Base-by-base conservation (phyloP, 2,797 vertebrate species). In the Naso thynnoides region DNA sequence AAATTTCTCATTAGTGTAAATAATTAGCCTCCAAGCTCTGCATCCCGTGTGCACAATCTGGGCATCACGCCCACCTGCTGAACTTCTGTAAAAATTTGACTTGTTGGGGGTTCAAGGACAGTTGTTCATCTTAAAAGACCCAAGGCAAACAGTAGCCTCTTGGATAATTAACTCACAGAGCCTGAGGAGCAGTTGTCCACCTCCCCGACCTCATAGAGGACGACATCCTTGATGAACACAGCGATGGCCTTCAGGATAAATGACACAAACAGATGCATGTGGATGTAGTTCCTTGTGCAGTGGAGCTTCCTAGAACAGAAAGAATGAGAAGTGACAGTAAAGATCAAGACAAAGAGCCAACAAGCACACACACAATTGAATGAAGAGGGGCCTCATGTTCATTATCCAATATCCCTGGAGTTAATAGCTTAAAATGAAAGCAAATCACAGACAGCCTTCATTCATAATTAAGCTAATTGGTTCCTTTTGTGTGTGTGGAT, bases 231-330 rank as follows among this genome's bases (percentile, higher is more conserved):
- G 72, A 97, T 83, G 87, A 99, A 97, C 73, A 99, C 97, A 0
- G 98, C 94, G 0, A 97, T 91, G 36, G 97, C 97, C 87, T 97
- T 96, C 94, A 99, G 93, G 84, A 99, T 97, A 85, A 99, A 99
- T 42, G 98, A 97, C 82, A 96, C 91, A 87, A 99, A 99, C 54
- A 99, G 95, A 73, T 99, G 96, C 91, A 96, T 96, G 85, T 99
- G 98, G 90, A 99, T 98, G 88, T 97, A 98, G 87, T 99, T 99
- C 71, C 98, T 92, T 0, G 98, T 98, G 85, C 98, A 99, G 90
- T 97, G 97, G 6, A 99, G 95, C 82, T 99, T 99, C 92, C 98
- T 98, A 83, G n/a, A 49, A 61, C 11, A 81, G 45, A 41, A 26
- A 68, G 29, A 77, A 62, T 77, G 1, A 41, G 16, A 64, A 36